Evolutionary conservation across 53 echinoderm and acorn worm genomes (phyloP), one percentile per base, ranked within the genome.

Genomic region (Temnopleurus reevesii): DNA sequence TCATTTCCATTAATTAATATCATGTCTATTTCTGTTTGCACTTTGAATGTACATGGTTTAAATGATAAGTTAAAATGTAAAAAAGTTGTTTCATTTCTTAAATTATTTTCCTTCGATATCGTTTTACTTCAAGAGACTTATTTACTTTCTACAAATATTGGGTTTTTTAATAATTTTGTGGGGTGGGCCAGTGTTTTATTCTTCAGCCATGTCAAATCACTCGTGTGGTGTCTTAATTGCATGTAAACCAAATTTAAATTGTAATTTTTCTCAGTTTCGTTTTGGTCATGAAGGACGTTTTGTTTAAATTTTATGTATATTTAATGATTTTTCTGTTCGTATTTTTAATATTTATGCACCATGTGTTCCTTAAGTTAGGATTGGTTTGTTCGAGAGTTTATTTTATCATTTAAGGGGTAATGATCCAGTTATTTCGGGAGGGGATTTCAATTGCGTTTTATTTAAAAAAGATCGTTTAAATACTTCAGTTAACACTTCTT

Each of bases 391-490:
- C 4, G 63, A 46, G 45, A 64, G 25, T 45, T 8, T 86, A 28
- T 63, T 46, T 46, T 46, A 17, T 19, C 10, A 26, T 19, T 6
- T 46, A 45, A 44, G 47, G 28, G 86, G 86, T 8, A 45, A 43
- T 60, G 9, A 8, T 45, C 63, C 86, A 4, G 4, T 86, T 18
- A 46, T 85, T 44, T 45, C 59, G 5, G 85, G 59, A 13, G 85
- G 85, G 3, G 85, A 85, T 60, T 85, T 85, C 44, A 85, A 85
- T 60, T 85, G 85, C 59, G 45, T 85, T 2, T 26, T 59, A 8
- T 25, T 17, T 60, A 9, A 36, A 45, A 41, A 45, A 59, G 85
- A 85, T 60, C 0, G 61, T 10, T 59, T 45, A 5, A 21, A 46
- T 45, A 24, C 8, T 45, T 86, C 86, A 0, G 8, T 27, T 4